These are phyloP conservation scores for Ochotona princeps DNA, from an alignment of 2,113 vertebrate species.

Conservation along the genomic window DNA sequence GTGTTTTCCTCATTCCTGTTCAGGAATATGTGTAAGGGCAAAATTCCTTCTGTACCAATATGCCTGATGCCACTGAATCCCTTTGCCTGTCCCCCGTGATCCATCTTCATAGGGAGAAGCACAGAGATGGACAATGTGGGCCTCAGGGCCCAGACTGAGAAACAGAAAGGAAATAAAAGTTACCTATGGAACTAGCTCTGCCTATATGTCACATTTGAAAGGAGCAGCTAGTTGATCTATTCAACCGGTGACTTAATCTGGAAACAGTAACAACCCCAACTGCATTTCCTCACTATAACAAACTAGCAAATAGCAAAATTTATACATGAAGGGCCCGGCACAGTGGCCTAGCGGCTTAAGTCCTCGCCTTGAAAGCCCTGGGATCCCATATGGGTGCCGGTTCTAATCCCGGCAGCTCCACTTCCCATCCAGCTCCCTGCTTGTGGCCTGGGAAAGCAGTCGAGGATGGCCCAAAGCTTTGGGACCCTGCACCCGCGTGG, in stretches of 20 bases:
- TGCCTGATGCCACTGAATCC: neutral
- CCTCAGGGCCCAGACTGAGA: neutral
- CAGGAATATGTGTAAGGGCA: neutral
- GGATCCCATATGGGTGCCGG: no score
- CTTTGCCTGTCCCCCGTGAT: neutral
- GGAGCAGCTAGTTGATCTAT: neutral
- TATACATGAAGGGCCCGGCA: no score
- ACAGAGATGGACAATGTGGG: neutral
- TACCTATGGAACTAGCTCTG: neutral
- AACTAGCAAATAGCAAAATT: neutral
- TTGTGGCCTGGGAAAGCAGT: no score
- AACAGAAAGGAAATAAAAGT: neutral
- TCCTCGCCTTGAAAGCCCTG: no score
- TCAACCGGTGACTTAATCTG: neutral
- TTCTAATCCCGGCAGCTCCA: no score
- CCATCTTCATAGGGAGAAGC: neutral
- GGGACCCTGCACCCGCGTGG: no score
- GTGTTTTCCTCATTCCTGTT: constrained; percentile 13
- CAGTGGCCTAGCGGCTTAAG: no score
- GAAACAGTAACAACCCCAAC: neutral
- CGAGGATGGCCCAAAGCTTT: no score
- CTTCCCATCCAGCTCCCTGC: no score
- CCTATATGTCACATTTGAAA: constrained; percentile 2
- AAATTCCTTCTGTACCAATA: neutral
- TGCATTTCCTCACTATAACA: neutral